phyloP scores from a whole-genome alignment of 2,113 vertebrate genomes.

The Chiloscyllium plagiosum region DNA sequence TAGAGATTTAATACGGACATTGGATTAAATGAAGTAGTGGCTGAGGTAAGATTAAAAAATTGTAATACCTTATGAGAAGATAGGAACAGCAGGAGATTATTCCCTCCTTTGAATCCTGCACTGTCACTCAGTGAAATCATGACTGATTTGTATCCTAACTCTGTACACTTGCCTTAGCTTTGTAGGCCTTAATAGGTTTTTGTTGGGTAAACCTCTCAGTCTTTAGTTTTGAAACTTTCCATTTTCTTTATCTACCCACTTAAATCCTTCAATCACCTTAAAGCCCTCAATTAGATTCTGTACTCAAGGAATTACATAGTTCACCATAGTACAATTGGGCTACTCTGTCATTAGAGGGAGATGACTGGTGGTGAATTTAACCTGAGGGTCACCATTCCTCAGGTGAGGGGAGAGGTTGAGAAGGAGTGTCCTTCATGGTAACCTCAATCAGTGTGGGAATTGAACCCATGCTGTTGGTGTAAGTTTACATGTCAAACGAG shows the following conservation, averaged over 20 bases:
- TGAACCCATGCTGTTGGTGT: too few species aligned
- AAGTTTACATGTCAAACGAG: too few species aligned
- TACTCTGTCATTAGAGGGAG: too few species aligned
- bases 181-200: neutral
- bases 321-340: too few species aligned
- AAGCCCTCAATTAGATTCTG: neutral
- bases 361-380: too few species aligned
- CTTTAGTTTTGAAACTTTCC: neutral
- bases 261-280: neutral
- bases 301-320: neutral
- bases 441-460: too few species aligned
- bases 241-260: neutral
- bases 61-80: neutral
- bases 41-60: neutral
- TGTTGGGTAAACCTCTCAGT: too few species aligned
- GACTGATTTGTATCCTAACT: neutral
- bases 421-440: too few species aligned
- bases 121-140: neutral
- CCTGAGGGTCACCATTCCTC: too few species aligned
- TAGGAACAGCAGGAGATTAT: neutral
- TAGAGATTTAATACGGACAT: neutral
- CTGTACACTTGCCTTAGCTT: neutral
- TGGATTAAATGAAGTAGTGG: neutral
- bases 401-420: too few species aligned
- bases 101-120: neutral